Percentiles rank a stretch among this genome's conserved stretches.
Conservation (phyloP, 2,113 vertebrate species). For the Pelmatolapia mariae region DNA sequence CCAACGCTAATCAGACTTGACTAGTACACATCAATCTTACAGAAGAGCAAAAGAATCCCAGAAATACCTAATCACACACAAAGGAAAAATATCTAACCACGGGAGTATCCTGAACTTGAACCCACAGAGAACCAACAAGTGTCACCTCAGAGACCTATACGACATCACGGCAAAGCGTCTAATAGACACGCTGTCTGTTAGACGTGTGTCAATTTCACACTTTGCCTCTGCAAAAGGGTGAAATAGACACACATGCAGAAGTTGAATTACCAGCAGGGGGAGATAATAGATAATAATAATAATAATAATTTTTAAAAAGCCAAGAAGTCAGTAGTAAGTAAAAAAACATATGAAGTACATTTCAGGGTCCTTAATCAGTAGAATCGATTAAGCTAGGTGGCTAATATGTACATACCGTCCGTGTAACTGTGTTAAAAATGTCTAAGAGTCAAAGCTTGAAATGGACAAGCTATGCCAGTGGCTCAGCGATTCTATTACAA, state of each 20-base stretch:
- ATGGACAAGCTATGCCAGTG: neutral
- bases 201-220: neutral
- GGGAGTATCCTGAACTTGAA: neutral
- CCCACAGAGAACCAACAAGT: neutral
- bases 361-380: neutral
- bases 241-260: neutral
- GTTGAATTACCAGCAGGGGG: neutral
- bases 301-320: accelerated
- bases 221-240: neutral
- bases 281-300: neutral
- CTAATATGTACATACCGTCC: neutral
- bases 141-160: neutral
- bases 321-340: neutral
- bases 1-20: neutral
- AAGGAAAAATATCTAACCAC: neutral
- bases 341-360: neutral
- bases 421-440: neutral
- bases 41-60: neutral
- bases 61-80: neutral
- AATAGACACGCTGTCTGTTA: neutral
- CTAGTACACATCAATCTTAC: neutral
- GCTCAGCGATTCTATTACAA: neutral
- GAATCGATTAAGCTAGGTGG: neutral
- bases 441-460: neutral
- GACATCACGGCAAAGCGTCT: neutral